phyloP scores from a whole-genome alignment of 2,113 vertebrate species.

The Malaclemys terrapin region DNA sequence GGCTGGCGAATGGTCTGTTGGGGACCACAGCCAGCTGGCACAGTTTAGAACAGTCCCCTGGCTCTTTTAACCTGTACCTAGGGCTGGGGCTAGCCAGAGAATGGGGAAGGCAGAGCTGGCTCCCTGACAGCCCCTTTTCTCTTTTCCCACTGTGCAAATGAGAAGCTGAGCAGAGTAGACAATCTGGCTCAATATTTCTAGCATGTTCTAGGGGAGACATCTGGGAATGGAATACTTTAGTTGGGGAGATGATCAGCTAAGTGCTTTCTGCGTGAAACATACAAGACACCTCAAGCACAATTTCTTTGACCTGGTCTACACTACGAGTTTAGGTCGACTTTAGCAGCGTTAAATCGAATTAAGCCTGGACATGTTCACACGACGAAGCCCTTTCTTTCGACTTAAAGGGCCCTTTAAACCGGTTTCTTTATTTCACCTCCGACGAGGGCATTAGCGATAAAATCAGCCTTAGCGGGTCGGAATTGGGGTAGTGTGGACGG shows the following conservation, averaged over 20 bases:
- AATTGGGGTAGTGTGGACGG: too few species aligned
- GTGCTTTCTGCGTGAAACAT: not conserved
- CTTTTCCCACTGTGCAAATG: not conserved
- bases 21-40: not conserved
- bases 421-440: too few species aligned
- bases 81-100: not conserved
- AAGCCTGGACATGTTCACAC: too few species aligned
- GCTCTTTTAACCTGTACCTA: not conserved
- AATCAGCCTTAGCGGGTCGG: too few species aligned
- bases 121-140: not conserved
- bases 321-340: too few species aligned
- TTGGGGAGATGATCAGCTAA: not conserved
- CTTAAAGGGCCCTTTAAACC: too few species aligned
- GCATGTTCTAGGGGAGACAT: not conserved
- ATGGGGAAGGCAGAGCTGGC: not conserved
- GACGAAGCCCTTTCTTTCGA: too few species aligned
- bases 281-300: not conserved
- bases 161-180: not conserved
- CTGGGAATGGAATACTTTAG: not conserved
- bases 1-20: not conserved
- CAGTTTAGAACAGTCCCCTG: not conserved
- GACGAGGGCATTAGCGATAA: too few species aligned
- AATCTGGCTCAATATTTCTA: not conserved
- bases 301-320: not conserved
- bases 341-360: too few species aligned